These are phyloP conservation scores for Orthosia cruda DNA, from an alignment of 2,888 invertebrate genomes.

Conservation along the genomic window DNA sequence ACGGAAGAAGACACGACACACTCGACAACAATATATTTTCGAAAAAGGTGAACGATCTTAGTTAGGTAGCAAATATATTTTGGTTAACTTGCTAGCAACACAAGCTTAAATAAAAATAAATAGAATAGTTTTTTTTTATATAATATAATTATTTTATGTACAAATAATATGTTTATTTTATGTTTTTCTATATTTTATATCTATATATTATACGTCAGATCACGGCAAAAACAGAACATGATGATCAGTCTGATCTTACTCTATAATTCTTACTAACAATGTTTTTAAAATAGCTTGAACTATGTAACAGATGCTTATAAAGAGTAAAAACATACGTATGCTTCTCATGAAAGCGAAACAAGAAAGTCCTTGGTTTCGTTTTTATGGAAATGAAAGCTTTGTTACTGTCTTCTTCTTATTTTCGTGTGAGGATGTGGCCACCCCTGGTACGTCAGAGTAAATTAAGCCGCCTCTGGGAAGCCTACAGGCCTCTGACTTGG, in stretches of 20 bases:
- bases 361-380: neutral
- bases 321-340: neutral
- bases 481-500: too few relatives aligned
- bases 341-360: constrained; percentile 16
- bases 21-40: neutral
- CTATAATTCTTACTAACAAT: constrained; percentile 3
- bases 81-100: neutral
- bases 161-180: neutral
- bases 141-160: neutral
- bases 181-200: constrained; percentile 5
- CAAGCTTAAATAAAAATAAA: neutral
- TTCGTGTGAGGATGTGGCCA: too few relatives aligned
- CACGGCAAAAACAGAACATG: constrained; percentile 59
- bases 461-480: too few relatives aligned
- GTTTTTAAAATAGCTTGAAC: constrained; percentile 61
- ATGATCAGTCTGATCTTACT: constrained; percentile 20
- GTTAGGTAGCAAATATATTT: neutral
- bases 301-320: neutral
- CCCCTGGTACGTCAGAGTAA: too few relatives aligned
- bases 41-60: neutral
- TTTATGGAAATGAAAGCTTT: neutral
- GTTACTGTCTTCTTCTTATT: neutral
- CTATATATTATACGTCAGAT: constrained; percentile 2
- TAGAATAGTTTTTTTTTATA: neutral
- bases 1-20: neutral